Percentiles rank a stretch among this genome's conserved stretches.
These are phyloP conservation scores for Gopherus evgoodei DNA, from an alignment of 2,113 vertebrate genomes.

Conservation along the genomic window DNA sequence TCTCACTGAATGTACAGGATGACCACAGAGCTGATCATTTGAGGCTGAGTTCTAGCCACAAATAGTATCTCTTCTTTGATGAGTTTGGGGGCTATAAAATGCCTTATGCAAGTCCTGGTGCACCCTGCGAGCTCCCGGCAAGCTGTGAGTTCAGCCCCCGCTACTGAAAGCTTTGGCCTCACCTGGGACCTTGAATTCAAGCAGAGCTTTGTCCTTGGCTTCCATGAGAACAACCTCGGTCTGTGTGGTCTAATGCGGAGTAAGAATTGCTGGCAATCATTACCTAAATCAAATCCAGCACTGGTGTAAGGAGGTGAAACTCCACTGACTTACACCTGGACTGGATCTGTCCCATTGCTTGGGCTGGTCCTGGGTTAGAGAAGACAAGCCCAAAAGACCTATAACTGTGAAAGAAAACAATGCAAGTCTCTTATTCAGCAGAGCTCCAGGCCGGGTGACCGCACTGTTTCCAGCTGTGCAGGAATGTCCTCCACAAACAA, in stretches of 20 bases:
- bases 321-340: neutral
- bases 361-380: neutral
- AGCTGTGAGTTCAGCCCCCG: neutral
- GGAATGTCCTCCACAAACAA: neutral
- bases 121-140: neutral
- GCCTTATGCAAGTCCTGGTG: neutral
- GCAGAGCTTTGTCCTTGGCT: neutral
- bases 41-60: neutral
- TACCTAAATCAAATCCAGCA: neutral
- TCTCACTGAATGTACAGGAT: neutral
- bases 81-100: neutral
- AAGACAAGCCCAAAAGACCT: neutral
- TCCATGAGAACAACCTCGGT: neutral
- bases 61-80: neutral
- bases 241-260: neutral
- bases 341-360: neutral
- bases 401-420: neutral
- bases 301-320: neutral
- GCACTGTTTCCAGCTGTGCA: neutral
- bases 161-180: neutral
- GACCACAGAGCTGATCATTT: neutral
- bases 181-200: neutral
- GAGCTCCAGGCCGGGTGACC: neutral
- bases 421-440: neutral
- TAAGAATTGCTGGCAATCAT: neutral